Base-by-base conservation (phyloP, 2,113 vertebrate genomes). In the Ctenodactylus gundi region DNA sequence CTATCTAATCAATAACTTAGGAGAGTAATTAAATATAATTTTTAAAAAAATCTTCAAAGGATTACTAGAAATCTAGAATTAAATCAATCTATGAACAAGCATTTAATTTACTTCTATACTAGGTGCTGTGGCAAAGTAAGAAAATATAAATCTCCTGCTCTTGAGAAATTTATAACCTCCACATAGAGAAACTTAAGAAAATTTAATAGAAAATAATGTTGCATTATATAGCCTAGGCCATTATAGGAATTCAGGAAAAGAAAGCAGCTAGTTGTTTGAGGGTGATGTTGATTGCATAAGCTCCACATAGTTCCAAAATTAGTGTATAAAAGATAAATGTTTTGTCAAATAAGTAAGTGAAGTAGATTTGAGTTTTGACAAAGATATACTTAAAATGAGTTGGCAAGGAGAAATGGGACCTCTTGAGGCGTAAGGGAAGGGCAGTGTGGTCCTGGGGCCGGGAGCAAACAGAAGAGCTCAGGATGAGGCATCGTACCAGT, bases 61-160 rank as follows among this genome's bases (percentile, higher is more conserved):
- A 53, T 41, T 87, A 49, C n/a, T 76, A 7, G 81, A 41, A 36
- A 2, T 70, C 90, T 41, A 55, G 27, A 84, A 92, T 77, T 88
- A 92, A 97, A 83, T 88, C 89, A 92, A 44, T 60, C 60, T 77
- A 86, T 57, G 51, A 85, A 44, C n/a, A 90, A 92, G 75, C 80
- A 39, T 46, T 82, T 55, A 25, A 82, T 95, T 88, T 90, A 27
- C 34, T 84, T 96, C 72, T 88, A n/a, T 57, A 49, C 5, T 17
- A 75, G 58, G 29, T 1, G 39, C 9, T 57, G 25, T 64, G 60
- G n/a, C 67, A 70, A 87, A 92, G 41, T 67, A 85, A 49, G 12
- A 20, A 82, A 80, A 81, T 44, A 51, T 12, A 65, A 62, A 72
- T 7, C 14, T 44, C 11, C 9, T 78, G 5, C 53, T 62, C 46